Base-by-base conservation (phyloP, 2,888 invertebrate genomes). In the Pollenia angustigena region DNA sequence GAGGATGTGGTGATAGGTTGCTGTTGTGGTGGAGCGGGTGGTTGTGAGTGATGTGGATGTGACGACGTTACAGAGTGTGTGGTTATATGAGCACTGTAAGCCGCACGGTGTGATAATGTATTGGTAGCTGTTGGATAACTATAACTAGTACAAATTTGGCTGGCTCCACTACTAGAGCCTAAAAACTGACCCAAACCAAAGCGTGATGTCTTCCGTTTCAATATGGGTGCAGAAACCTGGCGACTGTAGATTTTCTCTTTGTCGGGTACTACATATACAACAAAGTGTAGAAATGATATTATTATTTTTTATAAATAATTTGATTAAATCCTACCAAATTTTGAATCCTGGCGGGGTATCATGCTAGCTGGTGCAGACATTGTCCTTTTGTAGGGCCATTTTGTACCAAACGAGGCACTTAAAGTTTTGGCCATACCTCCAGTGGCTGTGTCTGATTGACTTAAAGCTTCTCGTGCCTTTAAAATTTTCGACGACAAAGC, bases 321-420 rank as follows among this genome's bases (percentile, higher is more conserved):
- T 42, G 16, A 50, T 23, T 23, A 56, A 8, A 23, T 72, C 89
- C 90, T 91, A 95, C 95, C 95, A 93, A 95, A 95, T 93, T 96
- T 96, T 14, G 95, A 95, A 90, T 97, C 97, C 90, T 96, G 96
- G 71, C 96, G 95, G 1, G 96, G 96, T 79, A 96, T 95, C 94
- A 97, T 96, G 74, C 97, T 96, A 64, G 97, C 97, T 11, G 98
- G 98, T 14, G 98, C 98, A 8, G 98, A 98, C 95, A 98, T 97
- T 68, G 98, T 98, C 85, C 98, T 94, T 93, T 98, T 98, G 94
- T 98, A 99, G 0, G 98, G 98, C 96, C 98, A 98, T 94, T 98
- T 99, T 66, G 97, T 96, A 79, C 97, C 97, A 91, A 98, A 96
- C 90, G 98, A 97, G 42, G 97, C 97, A 91, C 97, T 97, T 75